phyloP scores from a whole-genome alignment of 2,113 vertebrate genomes.

The Pipa parva region DNA sequence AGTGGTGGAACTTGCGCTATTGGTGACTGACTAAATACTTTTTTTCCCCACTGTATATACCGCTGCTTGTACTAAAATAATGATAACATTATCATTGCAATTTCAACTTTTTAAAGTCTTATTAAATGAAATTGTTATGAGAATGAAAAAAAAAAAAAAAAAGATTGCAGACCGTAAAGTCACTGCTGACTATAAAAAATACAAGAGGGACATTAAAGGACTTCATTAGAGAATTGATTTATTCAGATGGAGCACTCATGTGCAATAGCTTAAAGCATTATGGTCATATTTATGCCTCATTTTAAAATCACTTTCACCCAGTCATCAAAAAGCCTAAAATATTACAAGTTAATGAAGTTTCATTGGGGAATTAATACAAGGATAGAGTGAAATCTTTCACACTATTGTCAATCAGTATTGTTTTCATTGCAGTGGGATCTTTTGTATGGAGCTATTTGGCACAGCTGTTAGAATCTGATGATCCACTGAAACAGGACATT shows the following conservation, averaged over 20 bases:
- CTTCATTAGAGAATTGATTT: slow-evolving; percentile 32
- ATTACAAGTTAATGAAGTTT: slow-evolving; percentile 21
- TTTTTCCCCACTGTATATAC: no score
- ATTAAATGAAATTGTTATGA: no score
- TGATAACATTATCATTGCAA: no score
- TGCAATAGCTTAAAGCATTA: slow-evolving; percentile 14
- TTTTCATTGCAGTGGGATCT: slow-evolving; percentile 69
- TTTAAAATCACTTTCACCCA: slow-evolving; percentile 6
- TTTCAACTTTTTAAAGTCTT: no score
- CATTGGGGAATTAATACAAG: background rate
- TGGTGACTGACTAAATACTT: no score
- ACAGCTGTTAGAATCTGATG: slow-evolving; percentile 72
- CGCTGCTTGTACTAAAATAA: no score
- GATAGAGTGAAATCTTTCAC: background rate
- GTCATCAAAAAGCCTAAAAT: slow-evolving; percentile 5
- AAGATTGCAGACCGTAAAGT: slow-evolving; percentile 19
- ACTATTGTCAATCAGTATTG: slow-evolving; percentile 6
- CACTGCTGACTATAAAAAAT: slow-evolving; percentile 3
- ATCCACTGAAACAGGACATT: slow-evolving; percentile 72
- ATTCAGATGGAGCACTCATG: slow-evolving; percentile 14
- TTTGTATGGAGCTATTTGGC: slow-evolving; percentile 85
- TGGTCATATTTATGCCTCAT: background rate
- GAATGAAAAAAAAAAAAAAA: no score
- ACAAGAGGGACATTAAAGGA: slow-evolving; percentile 14
- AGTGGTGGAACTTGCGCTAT: no score